Evolutionary conservation across 2,888 invertebrate genomes (phyloP), one percentile per base, ranked within the genome.

Genomic region (Anticlea derivata): DNA sequence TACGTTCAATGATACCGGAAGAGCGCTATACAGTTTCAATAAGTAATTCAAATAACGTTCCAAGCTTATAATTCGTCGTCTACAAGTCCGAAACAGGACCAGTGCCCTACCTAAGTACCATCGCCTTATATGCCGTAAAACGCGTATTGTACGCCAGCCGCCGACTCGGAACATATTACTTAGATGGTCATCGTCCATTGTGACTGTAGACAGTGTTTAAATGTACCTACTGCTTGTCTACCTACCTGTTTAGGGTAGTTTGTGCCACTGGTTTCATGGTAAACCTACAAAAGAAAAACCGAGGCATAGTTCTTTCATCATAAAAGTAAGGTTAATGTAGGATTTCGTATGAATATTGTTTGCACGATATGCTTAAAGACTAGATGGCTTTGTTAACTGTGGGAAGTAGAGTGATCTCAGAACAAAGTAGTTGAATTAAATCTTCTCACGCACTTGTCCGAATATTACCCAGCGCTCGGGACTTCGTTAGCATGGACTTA

Each of bases 91-190:
- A 40, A 47, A 44, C 12, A 43, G 50, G 17, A n/a, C n/a, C 46
- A 30, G 10, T 27, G 26, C 30, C 30, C 10, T 29, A 7, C 13
- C 38, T 3, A 17, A 50, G 52, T 46, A 48, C 43, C 55, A 50
- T 26, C 26, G 11, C 45, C 40, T 20, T 40, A 46, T 46, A 45
- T 17, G 45, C 23, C 10, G 10, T 7, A n/a, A 24, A 50, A 35
- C 41, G 20, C 22, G 24, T 23, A 51, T 40, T 46, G 51, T 46
- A 10, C 40, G 30, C 3, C 20, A 13, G 35, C 5, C 27, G 37
- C 11, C 35, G 26, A 30, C 40, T 39, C 20, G 11, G 29, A 24
- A 26, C 30, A 35, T 31, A 41, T 39, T 24, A 45, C 11, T 30
- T 7, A 13, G 35, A 41, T 40, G 40, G 46, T 35, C 40, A 34